Evolutionary conservation across 1,140 invertebrate species (phyloP), one percentile per base, ranked within the genome.

Genomic region (Temnothorax nylanderi): DNA sequence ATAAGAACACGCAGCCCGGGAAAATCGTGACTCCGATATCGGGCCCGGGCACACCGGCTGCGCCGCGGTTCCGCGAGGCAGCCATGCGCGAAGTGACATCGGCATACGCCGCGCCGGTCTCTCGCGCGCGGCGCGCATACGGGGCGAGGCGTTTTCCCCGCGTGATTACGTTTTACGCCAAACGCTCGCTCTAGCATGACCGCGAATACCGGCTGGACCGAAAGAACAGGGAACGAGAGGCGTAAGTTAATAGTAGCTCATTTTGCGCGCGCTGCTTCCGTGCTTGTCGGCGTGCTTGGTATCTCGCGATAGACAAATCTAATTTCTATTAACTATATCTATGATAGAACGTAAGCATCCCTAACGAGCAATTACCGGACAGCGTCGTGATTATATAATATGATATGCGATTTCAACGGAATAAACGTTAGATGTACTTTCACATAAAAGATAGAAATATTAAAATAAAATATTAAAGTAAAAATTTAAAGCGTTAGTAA

Each of bases 21-120:
- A 88, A 89, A 88, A 89, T 90, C 88, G 87, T 88, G 87, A 92
- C 89, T 87, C 41, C 67, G 64, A 90, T 81, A 91, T 75, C 82
- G 58, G 75, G 60, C 37, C 49, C 37, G 16, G 41, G 74, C 37
- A 54, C 49, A 62, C 8, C 37, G 74, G 26, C 10, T 13, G 62
- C 49, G 26, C n/a, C 64, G 44, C 86, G 88, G 64, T 92, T 92
- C 89, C 76, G 86, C 62, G 85, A 86, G 54, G 87, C 93, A 93
- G 87, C 90, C 93, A 93, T 94, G 93, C 93, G 93, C 89, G 89
- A 93, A 93, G 91, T 92, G 92, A 93, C 92, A 93, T 88, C 88
- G 85, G 41, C 16, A 47, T 69, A 51, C 8, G 65, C 71, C 26
- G 26, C 26, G 26, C 37, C 75, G 49, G 71, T 77, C 51, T 85